Base-by-base conservation (phyloP, 2,797 vertebrate species). In the Hyperoplus immaculatus region DNA sequence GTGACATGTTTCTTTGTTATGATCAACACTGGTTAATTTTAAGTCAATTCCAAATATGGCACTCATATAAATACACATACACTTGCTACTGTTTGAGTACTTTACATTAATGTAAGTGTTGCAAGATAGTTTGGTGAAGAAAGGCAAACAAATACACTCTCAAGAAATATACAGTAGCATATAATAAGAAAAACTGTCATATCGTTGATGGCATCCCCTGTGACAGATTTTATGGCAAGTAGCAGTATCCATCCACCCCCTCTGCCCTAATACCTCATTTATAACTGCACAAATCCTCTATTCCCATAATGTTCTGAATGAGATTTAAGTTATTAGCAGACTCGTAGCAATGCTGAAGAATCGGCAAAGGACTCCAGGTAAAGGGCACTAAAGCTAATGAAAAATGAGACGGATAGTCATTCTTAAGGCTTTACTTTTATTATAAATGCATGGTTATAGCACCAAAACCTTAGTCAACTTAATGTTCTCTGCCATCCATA, bases 391-490 rank as follows among this genome's bases (percentile, higher is more conserved):
- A 87, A 88, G 88, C 91, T 93, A 92, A 92, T 94, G 91, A 95
- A 94, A 94, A 93, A 93, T 87, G 83, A 90, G 83, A 78, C 38
- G 38, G 65, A 86, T 83, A 89, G 89, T 90, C 88, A 85, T 93
- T 88, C 78, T 87, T 82, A 79, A 87, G 86, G 84, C 85, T 91
- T 92, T 83, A 81, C 78, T 91, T 92, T 93, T 89, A 95, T 94
- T 94, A 93, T 89, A 92, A 94, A 94, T 94, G 92, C 88, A 92
- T 91, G 91, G 80, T 92, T 93, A 94, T 90, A 54, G 87, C 85
- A 82, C 85, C 85, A 80, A 90, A 92, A 94, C 90, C 93, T 92
- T 87, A 91, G 90, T 93, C 89, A 93, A 88, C 81, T 85, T 93
- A 94, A 95, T 94, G 91, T 92, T 84, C 86, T 16, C 80, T 84